A percentile compares a stretch with the other conserved stretches of the same genome.
These are phyloP conservation scores for Formica selysi DNA, from an alignment of 1,140 invertebrate species.

Conservation along the genomic window DNA sequence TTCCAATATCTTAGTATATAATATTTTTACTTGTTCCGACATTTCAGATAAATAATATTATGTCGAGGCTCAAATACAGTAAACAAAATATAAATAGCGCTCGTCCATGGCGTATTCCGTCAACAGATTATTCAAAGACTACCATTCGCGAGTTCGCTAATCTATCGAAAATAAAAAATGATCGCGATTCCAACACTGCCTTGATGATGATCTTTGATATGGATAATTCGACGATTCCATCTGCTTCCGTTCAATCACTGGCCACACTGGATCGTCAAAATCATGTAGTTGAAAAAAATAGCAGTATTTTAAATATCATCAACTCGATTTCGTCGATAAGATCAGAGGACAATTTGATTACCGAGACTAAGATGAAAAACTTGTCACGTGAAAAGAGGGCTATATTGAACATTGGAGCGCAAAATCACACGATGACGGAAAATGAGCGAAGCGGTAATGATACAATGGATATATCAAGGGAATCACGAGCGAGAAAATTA, in stretches of 20 bases:
- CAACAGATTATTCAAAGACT: no score
- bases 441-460: constrained; percentile 41
- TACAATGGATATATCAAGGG: constrained; percentile 63
- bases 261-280: background rate
- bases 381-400: constrained; percentile 47
- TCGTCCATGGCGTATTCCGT: no score
- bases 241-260: background rate
- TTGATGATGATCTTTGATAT: background rate
- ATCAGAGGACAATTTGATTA: background rate
- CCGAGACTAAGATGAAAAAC: background rate
- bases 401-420: constrained; percentile 41
- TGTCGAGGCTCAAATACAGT: no score
- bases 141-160: background rate
- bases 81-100: no score
- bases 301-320: background rate
- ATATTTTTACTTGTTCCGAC: no score
- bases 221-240: background rate
- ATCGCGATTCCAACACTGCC: no score
- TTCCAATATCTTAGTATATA: no score
- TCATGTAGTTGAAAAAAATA: background rate
- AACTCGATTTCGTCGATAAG: background rate
- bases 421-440: constrained; percentile 58
- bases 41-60: no score
- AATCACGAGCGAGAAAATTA: constrained; percentile 72
- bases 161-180: background rate